Evolutionary conservation across 2,797 vertebrate species (phyloP).

Genomic region (Falco novaeseelandiae): DNA sequence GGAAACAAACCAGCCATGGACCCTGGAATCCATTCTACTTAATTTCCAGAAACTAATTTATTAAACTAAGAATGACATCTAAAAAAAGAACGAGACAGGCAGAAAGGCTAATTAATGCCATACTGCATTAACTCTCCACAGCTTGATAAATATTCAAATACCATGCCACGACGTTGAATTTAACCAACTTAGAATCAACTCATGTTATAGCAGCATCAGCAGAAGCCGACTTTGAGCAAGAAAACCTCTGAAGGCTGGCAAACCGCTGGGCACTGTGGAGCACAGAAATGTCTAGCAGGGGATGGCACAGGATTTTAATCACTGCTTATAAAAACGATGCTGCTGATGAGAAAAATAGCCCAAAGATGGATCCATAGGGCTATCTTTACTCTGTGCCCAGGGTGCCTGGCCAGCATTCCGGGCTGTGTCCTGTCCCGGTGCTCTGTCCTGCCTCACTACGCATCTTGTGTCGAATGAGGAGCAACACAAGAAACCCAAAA

Average conservation of each 20-base stretch:
- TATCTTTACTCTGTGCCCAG: neutral
- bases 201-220: constrained; percentile 41
- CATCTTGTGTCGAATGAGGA: neutral
- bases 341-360: neutral
- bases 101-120: constrained; percentile 76
- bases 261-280: neutral
- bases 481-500: neutral
- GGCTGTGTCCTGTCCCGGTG: neutral
- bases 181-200: constrained; percentile 44
- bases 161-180: constrained; percentile 31
- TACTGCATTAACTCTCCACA: constrained; percentile 70
- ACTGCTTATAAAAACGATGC: neutral
- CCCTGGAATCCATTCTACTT: constrained; percentile 45
- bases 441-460: too few species aligned
- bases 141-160: constrained; percentile 72
- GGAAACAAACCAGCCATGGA: constrained; percentile 41
- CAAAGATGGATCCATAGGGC: fast-evolving
- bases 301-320: neutral
- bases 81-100: constrained; percentile 70
- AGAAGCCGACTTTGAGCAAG: neutral
- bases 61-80: constrained; percentile 72
- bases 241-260: neutral
- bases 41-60: constrained; percentile 69
- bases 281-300: neutral
- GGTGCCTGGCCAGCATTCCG: neutral